These are phyloP conservation scores for Sepiola atlantica DNA, from an alignment of 2,888 invertebrate genomes.

Conservation along the genomic window DNA sequence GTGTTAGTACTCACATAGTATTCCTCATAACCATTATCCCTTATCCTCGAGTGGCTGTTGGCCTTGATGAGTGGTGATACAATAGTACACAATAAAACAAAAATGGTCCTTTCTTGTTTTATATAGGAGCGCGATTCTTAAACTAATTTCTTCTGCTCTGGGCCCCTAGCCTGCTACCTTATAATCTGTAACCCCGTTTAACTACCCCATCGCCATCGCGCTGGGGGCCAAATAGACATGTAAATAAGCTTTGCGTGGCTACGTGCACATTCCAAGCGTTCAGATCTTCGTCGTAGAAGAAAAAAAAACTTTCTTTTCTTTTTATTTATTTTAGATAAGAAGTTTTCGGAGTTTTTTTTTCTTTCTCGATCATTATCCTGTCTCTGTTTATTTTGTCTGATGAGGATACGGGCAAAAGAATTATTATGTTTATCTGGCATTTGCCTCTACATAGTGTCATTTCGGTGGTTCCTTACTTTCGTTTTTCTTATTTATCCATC, in stretches of 20 bases:
- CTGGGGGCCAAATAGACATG: neutral
- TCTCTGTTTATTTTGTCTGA: neutral
- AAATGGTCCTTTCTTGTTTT: neutral
- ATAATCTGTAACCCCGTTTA: neutral
- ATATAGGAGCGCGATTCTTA: fast-evolving
- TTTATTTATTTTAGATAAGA: slow-evolving; percentile 22
- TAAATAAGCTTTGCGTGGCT: neutral
- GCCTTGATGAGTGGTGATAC: too few species aligned
- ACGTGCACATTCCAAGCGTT: neutral
- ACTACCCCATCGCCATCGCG: neutral
- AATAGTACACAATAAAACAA: too few species aligned
- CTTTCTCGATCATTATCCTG: neutral
- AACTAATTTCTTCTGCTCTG: neutral
- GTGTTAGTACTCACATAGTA: too few species aligned
- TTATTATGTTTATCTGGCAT: neutral
- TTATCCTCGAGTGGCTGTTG: too few species aligned
- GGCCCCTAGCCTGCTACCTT: neutral
- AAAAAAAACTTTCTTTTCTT: neutral
- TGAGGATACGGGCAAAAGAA: neutral
- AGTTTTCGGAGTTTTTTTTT: neutral
- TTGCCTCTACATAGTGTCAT: neutral
- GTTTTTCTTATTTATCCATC: neutral
- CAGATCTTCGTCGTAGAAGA: neutral
- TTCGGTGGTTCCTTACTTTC: neutral
- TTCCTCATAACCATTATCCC: too few species aligned